These are phyloP conservation scores for Arenicola marina DNA, from an alignment of 2,888 invertebrate genomes.

Conservation along the genomic window DNA sequence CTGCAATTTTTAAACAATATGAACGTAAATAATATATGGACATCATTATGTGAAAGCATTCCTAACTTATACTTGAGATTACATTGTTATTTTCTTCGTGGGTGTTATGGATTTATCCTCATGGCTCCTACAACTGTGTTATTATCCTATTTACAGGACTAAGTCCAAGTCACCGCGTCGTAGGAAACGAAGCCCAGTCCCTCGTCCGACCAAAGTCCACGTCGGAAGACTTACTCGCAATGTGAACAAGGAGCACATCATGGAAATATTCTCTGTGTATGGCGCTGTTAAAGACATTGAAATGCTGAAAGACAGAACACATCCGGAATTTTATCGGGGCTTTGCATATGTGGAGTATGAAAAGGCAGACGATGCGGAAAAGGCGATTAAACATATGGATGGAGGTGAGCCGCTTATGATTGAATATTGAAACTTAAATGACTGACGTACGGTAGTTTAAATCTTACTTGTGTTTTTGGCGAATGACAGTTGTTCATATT, in stretches of 20 bases:
- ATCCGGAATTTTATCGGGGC: constrained; percentile 86
- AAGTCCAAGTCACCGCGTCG: constrained; percentile 47
- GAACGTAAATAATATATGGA: too few species aligned
- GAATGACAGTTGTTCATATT: too few species aligned
- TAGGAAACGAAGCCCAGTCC: constrained; percentile 76
- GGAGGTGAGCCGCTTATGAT: constrained; percentile 84
- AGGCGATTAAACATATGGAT: constrained; percentile 99
- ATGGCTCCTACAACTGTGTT: too few species aligned
- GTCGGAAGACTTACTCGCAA: constrained; percentile 91
- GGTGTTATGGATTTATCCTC: too few species aligned
- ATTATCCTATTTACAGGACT: background rate
- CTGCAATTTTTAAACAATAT: too few species aligned
- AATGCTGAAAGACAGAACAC: constrained; percentile 84
- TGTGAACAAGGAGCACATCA: constrained; percentile 72
- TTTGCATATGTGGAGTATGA: constrained; percentile 95
- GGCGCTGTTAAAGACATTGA: constrained; percentile 82
- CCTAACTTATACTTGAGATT: too few species aligned
- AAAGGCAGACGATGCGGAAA: constrained; percentile 93
- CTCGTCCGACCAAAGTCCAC: constrained; percentile 90
- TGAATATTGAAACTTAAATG: too few species aligned
- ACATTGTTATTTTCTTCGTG: too few species aligned
- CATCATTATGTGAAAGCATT: too few species aligned
- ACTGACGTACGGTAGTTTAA: too few species aligned
- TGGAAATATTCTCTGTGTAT: constrained; percentile 62
- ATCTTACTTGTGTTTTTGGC: too few species aligned